Base-by-base conservation (phyloP, 2,797 vertebrate species). In the Phrynocephalus vlangalii region DNA sequence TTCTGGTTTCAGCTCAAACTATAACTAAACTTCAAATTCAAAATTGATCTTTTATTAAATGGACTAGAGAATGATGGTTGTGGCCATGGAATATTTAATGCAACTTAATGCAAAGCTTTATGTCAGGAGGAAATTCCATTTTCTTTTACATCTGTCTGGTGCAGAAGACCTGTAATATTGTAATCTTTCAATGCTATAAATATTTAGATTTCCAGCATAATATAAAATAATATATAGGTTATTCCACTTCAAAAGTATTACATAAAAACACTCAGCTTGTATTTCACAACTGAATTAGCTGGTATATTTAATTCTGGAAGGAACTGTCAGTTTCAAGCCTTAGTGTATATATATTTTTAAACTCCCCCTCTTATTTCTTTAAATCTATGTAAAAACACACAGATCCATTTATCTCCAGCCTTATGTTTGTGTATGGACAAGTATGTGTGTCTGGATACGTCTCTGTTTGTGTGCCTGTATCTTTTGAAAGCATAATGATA, bases 151-250 rank as follows among this genome's bases (percentile, higher is more conserved):
- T 1, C 77, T 83, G 33, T 44, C 18, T 8, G 80, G 26, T 15
- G 94, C 90, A 2, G 11, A 85, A 90, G 10, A 70, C 44, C 84
- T 89, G 91, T 86, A 68, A 87, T 44, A 84, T 52, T 68, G 67
- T 86, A 63, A 78, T 77, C 90, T 86, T 86, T 76, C 56, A 50
- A 82, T 26, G 79, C 24, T 24, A 84, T 60, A 33, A 82, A 85
- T 48, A 84, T 56, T 75, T 91, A 1, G 0, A 72, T 44, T 3
- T 52, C 0, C 6, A 11, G 4, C 26, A 9, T 0, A 0, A 3
- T 2, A 6, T 76, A 48, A 24, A 48, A 76, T 10, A 76, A 76
- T 48, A 8, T 0, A 0, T 3, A 22, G 77, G 22, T 30, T 71
- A 73, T 15, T n/a, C 52, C 79, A 28, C 56, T 48, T 73, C 71